phyloP scores from a whole-genome alignment of 2,888 invertebrate genomes.

The Polydesmus complanatus region DNA sequence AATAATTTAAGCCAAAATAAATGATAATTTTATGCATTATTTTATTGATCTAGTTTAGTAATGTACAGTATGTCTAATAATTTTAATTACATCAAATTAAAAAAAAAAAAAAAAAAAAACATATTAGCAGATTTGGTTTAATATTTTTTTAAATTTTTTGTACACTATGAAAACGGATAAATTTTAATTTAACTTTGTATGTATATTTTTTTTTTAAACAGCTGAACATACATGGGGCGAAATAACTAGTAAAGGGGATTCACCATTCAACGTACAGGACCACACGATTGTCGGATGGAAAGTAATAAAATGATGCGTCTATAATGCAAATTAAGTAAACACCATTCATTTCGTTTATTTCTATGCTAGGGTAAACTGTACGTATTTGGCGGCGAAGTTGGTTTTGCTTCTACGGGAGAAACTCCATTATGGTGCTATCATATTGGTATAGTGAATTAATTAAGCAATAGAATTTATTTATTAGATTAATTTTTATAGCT shows the following conservation, averaged over 20 bases:
- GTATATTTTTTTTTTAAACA: constrained; percentile 30
- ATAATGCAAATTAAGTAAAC: background rate
- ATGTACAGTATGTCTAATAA: too few species aligned
- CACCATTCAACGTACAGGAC: constrained; percentile 68
- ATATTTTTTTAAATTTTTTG: too few species aligned
- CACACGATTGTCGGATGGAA: constrained; percentile 67
- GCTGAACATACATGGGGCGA: constrained; percentile 61
- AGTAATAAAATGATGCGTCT: constrained; percentile 30
- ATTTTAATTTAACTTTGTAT: too few species aligned
- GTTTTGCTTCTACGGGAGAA: constrained; percentile 58
- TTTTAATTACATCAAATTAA: background rate
- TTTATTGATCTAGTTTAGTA: too few species aligned
- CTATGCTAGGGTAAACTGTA: constrained; percentile 42
- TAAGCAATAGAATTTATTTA: background rate
- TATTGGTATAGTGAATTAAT: constrained; percentile 40
- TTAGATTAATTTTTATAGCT: constrained; percentile 21
- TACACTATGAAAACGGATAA: too few species aligned
- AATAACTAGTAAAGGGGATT: constrained; percentile 44
- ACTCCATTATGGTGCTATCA: constrained; percentile 75
- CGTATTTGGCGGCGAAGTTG: constrained; percentile 76
- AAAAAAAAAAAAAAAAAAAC: constrained; percentile 1
- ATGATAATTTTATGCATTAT: too few species aligned
- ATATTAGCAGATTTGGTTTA: too few species aligned
- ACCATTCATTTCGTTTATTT: constrained; percentile 1
- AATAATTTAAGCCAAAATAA: too few species aligned